Evolutionary conservation across 2,888 invertebrate species (phyloP).

Genomic region (Megastigmus dorsalis): DNA sequence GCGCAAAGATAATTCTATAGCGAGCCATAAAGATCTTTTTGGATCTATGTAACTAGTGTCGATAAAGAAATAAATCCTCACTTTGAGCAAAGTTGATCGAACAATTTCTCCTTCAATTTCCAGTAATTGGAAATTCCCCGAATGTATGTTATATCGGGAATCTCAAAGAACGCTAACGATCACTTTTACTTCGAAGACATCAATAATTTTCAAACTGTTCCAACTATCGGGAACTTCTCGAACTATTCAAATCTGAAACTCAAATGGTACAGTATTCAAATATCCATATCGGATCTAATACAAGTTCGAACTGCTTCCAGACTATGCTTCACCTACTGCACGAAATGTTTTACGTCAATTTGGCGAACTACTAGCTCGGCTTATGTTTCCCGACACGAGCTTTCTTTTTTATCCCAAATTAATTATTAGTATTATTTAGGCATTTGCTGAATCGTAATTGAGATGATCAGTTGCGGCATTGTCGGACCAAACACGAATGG

Average conservation of each 20-base stretch:
- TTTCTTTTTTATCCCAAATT: too few species aligned
- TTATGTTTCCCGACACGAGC: too few species aligned
- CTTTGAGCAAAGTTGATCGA: conserved; percentile 4
- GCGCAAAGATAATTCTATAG: too few species aligned
- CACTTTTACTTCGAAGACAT: neutral
- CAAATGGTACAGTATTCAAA: conserved; percentile 29
- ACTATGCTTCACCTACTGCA: too few species aligned
- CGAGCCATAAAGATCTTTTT: neutral
- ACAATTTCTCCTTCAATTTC: conserved; percentile 20
- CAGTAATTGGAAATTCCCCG: conserved; percentile 37
- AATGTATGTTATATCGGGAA: neutral
- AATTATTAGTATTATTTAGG: too few species aligned
- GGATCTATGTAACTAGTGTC: too few species aligned
- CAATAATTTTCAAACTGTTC: conserved; percentile 24
- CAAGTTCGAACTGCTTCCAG: neutral
- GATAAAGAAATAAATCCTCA: neutral
- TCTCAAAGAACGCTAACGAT: conserved; percentile 19
- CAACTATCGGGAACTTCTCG: conserved; percentile 6
- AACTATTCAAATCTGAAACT: conserved; percentile 40
- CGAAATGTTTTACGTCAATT: too few species aligned
- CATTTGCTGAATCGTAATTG: too few species aligned
- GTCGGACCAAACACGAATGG: too few species aligned
- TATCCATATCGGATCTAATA: conserved; percentile 7
- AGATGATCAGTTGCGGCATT: too few species aligned
- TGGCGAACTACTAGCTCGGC: too few species aligned